These are phyloP conservation scores for Tethea ocularis DNA, from an alignment of 2,888 invertebrate species.

Conservation along the genomic window DNA sequence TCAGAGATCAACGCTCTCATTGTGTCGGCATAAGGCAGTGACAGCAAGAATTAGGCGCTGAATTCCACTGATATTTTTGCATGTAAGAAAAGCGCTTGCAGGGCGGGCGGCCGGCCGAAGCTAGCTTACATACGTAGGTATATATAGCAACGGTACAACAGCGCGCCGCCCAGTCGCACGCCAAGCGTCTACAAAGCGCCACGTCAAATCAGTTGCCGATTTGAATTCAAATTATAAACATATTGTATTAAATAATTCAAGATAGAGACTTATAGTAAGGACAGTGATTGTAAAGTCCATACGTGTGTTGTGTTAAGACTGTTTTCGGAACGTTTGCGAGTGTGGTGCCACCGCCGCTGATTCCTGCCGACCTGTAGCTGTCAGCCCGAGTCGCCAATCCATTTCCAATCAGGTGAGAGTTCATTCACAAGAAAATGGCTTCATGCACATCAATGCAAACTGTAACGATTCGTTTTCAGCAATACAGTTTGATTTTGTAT, in stretches of 20 bases:
- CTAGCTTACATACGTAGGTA: slow-evolving; percentile 57
- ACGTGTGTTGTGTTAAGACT: slow-evolving; percentile 56
- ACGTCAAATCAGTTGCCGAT: slow-evolving; percentile 37
- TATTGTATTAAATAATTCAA: slow-evolving; percentile 11
- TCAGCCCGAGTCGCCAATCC: slow-evolving; percentile 10
- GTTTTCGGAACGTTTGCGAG: slow-evolving; percentile 18
- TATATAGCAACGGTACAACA: slow-evolving; percentile 65
- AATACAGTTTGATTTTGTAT: not conserved
- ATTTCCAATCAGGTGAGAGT: slow-evolving; percentile 40
- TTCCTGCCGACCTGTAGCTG: slow-evolving; percentile 26
- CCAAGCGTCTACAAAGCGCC: slow-evolving; percentile 44
- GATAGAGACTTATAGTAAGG: slow-evolving; percentile 23
- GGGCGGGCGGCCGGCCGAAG: slow-evolving; percentile 66
- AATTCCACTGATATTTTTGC: slow-evolving; percentile 80
- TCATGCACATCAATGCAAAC: not conserved
- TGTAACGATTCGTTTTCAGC: not conserved
- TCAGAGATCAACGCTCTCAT: slow-evolving; percentile 79
- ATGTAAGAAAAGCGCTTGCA: slow-evolving; percentile 62
- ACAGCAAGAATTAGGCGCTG: slow-evolving; percentile 78
- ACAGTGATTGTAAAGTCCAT: slow-evolving; percentile 42
- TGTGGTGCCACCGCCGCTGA: slow-evolving; percentile 35
- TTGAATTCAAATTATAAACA: not conserved
- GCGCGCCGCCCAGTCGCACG: slow-evolving; percentile 75
- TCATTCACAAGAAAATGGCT: slow-evolving; percentile 9
- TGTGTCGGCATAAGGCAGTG: slow-evolving; percentile 75